phyloP scores from a whole-genome alignment of 2,797 vertebrate species.

The Glyptemys insculpta region DNA sequence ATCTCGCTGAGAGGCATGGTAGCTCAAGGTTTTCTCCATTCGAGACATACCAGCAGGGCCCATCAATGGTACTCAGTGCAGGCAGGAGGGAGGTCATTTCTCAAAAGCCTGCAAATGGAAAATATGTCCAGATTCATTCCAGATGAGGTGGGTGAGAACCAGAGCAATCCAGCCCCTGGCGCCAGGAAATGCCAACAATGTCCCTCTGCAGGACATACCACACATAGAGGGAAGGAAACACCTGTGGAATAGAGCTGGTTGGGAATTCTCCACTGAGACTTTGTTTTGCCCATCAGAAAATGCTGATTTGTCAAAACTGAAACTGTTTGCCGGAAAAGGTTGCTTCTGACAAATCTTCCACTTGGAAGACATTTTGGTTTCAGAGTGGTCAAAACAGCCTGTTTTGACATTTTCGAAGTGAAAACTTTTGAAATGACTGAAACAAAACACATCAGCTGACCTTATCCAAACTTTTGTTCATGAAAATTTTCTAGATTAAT shows the following conservation, averaged over 20 bases:
- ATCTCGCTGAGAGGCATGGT: neutral
- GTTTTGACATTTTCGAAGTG: too few species aligned
- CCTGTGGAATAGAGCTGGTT: neutral
- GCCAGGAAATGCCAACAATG: neutral
- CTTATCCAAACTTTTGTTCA: neutral
- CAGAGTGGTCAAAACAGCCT: neutral
- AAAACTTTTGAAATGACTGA: neutral
- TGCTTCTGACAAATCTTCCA: neutral
- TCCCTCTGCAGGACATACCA: neutral
- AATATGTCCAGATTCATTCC: neutral
- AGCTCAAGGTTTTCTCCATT: neutral
- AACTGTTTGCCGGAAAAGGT: too few species aligned
- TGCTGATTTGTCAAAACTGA: too few species aligned
- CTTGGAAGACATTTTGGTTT: neutral
- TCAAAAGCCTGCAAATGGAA: neutral
- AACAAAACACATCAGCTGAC: neutral
- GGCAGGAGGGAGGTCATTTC: neutral
- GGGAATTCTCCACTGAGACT: neutral
- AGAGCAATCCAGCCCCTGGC: neutral
- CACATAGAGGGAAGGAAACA: neutral
- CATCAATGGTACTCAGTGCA: neutral
- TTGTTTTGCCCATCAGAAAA: too few species aligned
- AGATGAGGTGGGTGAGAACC: rapidly evolving
- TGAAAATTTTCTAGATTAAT: neutral
- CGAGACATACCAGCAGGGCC: neutral